Evolutionary conservation across 2,797 vertebrate genomes (phyloP).

Genomic region (Nyctalus aviator): DNA sequence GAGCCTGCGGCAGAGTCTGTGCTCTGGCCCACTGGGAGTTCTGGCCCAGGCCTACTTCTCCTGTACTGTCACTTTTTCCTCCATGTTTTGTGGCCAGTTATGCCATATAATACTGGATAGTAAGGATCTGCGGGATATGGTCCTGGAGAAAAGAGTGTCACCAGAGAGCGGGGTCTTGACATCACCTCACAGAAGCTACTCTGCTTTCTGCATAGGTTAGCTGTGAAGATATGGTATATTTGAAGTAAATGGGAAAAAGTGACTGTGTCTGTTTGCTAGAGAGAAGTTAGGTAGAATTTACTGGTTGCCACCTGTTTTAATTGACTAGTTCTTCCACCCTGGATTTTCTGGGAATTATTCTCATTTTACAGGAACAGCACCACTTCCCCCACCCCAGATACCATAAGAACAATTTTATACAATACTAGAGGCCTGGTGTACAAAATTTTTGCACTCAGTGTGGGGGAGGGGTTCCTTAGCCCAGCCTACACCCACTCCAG

Average conservation of each 20-base stretch:
- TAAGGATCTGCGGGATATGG: not conserved
- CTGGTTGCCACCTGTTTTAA: not conserved
- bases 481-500: too few relatives aligned
- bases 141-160: not conserved
- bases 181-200: not conserved
- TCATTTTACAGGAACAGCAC: not conserved
- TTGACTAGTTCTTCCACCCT: not conserved
- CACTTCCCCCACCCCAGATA: not conserved
- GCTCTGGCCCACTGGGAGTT: not conserved
- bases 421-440: not conserved
- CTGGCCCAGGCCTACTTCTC: not conserved
- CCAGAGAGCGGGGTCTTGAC: not conserved
- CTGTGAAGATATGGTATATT: not conserved
- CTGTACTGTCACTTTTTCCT: slow-evolving; percentile 17
- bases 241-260: not conserved
- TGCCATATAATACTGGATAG: not conserved
- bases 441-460: too few relatives aligned
- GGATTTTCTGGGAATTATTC: not conserved
- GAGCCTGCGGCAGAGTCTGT: not conserved
- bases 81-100: not conserved
- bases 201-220: not conserved
- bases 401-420: not conserved
- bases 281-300: not conserved
- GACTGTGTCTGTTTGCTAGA: not conserved
- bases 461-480: too few relatives aligned